These are phyloP conservation scores for Acropternis orthonyx DNA, from an alignment of 2,797 vertebrate species.

Conservation along the genomic window DNA sequence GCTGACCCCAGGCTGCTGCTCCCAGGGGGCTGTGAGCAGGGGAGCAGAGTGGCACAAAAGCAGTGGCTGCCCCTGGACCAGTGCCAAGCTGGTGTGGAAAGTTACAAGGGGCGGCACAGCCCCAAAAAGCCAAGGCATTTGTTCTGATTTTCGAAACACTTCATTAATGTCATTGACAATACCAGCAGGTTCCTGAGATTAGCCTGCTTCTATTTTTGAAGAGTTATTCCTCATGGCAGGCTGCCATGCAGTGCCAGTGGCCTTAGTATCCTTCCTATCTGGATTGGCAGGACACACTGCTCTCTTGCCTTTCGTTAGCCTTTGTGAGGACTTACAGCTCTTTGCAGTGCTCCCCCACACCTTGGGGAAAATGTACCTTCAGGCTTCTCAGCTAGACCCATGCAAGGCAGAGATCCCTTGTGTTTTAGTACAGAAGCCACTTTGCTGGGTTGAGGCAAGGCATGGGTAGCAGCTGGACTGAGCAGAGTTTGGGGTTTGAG, in stretches of 20 bases:
- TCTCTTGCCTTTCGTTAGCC: background rate
- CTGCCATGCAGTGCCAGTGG: constrained; percentile 14
- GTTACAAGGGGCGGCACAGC: background rate
- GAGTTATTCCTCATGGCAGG: constrained; percentile 36
- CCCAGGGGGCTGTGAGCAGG: background rate
- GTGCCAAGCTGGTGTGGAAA: background rate
- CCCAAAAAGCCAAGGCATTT: constrained; percentile 14
- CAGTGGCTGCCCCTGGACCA: accelerated
- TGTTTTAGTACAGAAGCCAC: background rate
- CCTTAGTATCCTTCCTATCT: constrained; percentile 32
- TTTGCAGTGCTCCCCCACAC: background rate
- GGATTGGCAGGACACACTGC: constrained; percentile 57
- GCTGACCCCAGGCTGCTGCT: accelerated
- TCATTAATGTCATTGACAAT: constrained; percentile 51
- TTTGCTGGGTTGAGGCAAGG: background rate
- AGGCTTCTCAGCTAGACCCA: background rate
- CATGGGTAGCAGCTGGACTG: background rate
- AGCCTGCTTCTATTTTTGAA: constrained; percentile 67
- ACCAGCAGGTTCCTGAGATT: constrained; percentile 62
- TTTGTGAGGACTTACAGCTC: background rate
- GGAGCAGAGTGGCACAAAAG: background rate
- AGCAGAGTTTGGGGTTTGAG: background rate
- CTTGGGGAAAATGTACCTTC: background rate
- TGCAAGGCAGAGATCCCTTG: background rate
- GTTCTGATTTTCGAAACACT: constrained; percentile 46